Base-by-base conservation (phyloP, 2,888 invertebrate genomes). In the Drosophila affinis region DNA sequence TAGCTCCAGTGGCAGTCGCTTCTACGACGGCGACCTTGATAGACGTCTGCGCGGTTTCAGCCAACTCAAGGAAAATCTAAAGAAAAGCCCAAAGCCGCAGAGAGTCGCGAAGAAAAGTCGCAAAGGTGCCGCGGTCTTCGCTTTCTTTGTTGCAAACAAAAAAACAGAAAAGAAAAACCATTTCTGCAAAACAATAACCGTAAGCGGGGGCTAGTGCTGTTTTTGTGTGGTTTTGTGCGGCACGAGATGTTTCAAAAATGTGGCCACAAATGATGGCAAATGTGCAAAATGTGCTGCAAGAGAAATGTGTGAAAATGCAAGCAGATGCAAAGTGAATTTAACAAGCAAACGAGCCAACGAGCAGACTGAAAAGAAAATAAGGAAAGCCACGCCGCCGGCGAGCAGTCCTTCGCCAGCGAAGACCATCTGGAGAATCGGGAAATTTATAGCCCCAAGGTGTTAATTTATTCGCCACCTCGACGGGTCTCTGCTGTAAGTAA, bases 1-100 rank as follows among this genome's bases (percentile, higher is more conserved):
- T 34, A 47, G 39, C 68, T 39, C 72, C 65, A 61, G 46, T 47
- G 65, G 44, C 82, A 82, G 83, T 92, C 91, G 91, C 91, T 91
- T 87, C 87, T 86, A 82, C 89, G 91, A 90, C 90, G 91, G 91
- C 92, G 92, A 92, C 92, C 92, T 92, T 92, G 92, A 91, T 91
- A 91, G 92, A 92, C 92, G 91, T 91, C 85, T 87, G 83, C 89
- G 90, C 92, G 90, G 90, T 61, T 60, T 27, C 52, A 51, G 39
- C 39, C 39, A 39, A 39, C 39, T 39, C 7, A 44, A 29, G 17
- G 24, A 17, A 29, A 47, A 44, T 21, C 29, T 21, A 45, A 51
- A 17, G n/a, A 49, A 44, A 24, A 12, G 34, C 18, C 48, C 27
- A 47, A 21, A 62, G 12, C 18, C 17, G 34, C 61, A 57, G 78